These are phyloP conservation scores for Centropristis striata DNA, from an alignment of 2,113 vertebrate genomes.

Conservation along the genomic window DNA sequence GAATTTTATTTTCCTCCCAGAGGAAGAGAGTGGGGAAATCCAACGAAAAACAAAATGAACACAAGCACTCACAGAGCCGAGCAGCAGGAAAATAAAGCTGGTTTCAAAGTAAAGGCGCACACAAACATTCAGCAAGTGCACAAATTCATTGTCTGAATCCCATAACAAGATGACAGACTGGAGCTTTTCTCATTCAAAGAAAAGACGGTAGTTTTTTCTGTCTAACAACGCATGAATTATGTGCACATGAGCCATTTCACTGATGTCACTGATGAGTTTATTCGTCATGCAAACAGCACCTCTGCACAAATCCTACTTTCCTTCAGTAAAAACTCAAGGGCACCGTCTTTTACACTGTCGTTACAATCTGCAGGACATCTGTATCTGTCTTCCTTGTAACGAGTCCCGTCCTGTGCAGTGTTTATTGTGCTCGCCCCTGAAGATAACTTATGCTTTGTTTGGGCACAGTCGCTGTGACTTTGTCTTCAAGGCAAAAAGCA, in stretches of 20 bases:
- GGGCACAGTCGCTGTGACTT: conserved; percentile 10
- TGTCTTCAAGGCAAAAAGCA: conserved; percentile 33
- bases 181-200: neutral
- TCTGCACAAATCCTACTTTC: neutral
- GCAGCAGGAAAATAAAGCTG: conserved; percentile 17
- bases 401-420: neutral
- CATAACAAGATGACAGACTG: neutral
- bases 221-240: neutral
- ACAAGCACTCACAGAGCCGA: neutral
- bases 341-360: neutral
- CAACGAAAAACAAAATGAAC: neutral
- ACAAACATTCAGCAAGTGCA: conserved; percentile 12
- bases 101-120: neutral
- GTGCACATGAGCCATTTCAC: neutral
- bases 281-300: neutral
- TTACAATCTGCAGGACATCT: conserved; percentile 22
- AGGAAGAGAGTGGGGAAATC: neutral
- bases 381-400: neutral
- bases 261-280: neutral
- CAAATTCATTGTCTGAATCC: neutral
- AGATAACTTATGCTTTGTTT: conserved; percentile 8
- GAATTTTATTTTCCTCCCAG: neutral
- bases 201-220: neutral
- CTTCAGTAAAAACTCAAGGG: neutral
- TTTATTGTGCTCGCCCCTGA: conserved; percentile 9